A percentile compares a stretch with the other conserved stretches of the same genome.
Evolutionary conservation across 2,888 invertebrate genomes (phyloP).

Genomic region (Corythucha ciliata): DNA sequence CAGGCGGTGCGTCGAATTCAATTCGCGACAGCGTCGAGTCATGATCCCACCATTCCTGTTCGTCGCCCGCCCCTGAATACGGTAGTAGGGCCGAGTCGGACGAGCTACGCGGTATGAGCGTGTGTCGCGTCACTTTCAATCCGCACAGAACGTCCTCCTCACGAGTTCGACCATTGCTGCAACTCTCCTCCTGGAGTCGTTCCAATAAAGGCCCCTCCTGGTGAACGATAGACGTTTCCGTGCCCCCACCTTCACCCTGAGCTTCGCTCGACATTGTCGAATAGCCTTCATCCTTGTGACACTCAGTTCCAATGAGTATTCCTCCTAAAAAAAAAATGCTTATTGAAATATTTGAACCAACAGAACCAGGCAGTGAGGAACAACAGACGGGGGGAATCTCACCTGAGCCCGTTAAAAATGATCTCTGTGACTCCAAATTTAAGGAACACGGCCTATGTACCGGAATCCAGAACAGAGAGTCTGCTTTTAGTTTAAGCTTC

Average conservation of each 20-base stretch:
- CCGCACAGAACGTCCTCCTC: constrained; percentile 16
- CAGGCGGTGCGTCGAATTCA: constrained; percentile 66
- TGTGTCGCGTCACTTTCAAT: constrained; percentile 16
- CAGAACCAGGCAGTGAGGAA: too few species aligned
- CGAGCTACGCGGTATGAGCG: constrained; percentile 9
- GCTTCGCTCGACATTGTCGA: constrained; percentile 77
- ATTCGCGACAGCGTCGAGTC: constrained; percentile 68
- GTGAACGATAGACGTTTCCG: constrained; percentile 16
- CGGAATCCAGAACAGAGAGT: constrained; percentile 58
- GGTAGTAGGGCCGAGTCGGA: constrained; percentile 18
- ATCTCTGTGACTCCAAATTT: constrained; percentile 47
- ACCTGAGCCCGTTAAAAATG: constrained; percentile 17
- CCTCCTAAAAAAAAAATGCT: constrained; percentile 1
- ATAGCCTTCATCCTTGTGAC: constrained; percentile 72
- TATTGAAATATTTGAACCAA: background rate
- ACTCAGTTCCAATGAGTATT: constrained; percentile 50
- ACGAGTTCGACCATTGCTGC: constrained; percentile 43
- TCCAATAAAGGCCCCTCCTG: constrained; percentile 46
- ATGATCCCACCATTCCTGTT: constrained; percentile 53
- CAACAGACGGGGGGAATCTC: background rate
- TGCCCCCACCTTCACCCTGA: constrained; percentile 47
- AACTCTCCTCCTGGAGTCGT: constrained; percentile 62
- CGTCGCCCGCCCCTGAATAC: constrained; percentile 1
- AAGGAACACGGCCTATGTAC: constrained; percentile 59
- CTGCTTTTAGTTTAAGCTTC: constrained; percentile 46